Base-by-base conservation (phyloP, 2,888 invertebrate genomes). In the Dynastes hyllus region DNA sequence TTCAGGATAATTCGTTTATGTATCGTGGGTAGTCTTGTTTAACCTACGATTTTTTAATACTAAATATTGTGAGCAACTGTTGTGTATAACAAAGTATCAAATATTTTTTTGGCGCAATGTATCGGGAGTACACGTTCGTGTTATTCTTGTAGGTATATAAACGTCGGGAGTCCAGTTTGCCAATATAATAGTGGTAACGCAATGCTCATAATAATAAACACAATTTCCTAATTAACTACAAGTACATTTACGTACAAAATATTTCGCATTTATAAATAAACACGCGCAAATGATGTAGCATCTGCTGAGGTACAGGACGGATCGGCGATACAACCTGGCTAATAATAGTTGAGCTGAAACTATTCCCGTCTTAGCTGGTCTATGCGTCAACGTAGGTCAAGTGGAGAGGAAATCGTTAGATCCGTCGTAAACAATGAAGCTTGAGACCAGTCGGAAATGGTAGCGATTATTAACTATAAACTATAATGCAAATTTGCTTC, bases 331-430 rank as follows among this genome's bases (percentile, higher is more conserved):
- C 83, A 83, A 83, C 81, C 81, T 70, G 45, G 66, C 85, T 84
- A 85, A 85, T 81, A 83, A 84, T 85, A 85, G 85, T 83, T 83
- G 83, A 85, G 85, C 85, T 85, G 83, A 84, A 85, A 84, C 83
- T 82, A 83, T 83, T 83, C 81, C 79, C 79, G 83, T 83, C 83
- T 71, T 70, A 76, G 82, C 83, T 82, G 82, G 81, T 82, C 82
- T 81, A 81, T 79, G 80, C 82, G 82, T 83, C 84, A 82, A 79
- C 84, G 83, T 84, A 84, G 84, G 84, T 84, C 84, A 84, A 84
- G 83, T 81, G 82, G 73, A 83, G 81, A 82, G 82, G 83, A 83
- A 83, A 82, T 82, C 81, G 76, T 76, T 78, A 79, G 78, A 80
- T 79, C 77, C 76, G 78, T 78, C 78, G 82, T 79, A 78, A 82